These are phyloP conservation scores for Buathra laborator DNA, from an alignment of 2,888 invertebrate genomes.

Conservation along the genomic window DNA sequence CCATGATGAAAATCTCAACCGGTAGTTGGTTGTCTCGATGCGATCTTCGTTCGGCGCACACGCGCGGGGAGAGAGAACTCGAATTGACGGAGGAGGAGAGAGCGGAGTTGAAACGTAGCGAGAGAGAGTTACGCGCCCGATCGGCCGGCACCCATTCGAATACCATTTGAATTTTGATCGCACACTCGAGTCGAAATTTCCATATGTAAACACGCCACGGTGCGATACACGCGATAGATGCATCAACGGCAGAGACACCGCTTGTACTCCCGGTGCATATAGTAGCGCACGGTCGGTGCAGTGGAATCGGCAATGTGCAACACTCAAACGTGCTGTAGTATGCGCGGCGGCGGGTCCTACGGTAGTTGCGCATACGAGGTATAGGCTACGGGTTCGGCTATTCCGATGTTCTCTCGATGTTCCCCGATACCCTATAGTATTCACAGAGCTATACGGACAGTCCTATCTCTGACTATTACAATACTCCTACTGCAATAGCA, in stretches of 20 bases:
- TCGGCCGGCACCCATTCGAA: conserved; percentile 77
- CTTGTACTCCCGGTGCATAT: neutral
- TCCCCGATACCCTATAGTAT: neutral
- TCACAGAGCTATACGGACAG: neutral
- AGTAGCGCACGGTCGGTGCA: neutral
- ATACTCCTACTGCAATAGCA: conserved; percentile 8
- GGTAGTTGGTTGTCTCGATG: neutral
- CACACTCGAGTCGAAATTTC: conserved; percentile 71
- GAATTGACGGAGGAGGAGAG: neutral
- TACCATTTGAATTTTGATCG: conserved; percentile 82
- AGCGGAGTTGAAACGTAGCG: neutral
- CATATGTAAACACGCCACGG: conserved; percentile 75
- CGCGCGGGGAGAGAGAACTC: neutral
- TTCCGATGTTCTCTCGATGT: conserved; percentile 20
- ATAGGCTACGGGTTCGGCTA: neutral
- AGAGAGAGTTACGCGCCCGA: conserved; percentile 46
- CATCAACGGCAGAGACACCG: conserved; percentile 16
- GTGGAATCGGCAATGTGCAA: conserved; percentile 42
- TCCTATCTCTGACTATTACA: conserved; percentile 18
- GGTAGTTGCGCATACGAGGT: neutral
- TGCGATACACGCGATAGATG: conserved; percentile 55
- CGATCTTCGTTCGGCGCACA: conserved; percentile 1
- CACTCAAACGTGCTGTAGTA: conserved; percentile 7
- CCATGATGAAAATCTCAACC: neutral
- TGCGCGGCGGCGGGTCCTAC: neutral